Percentiles rank a stretch among this genome's conserved stretches.
Conservation (phyloP, 2,113 vertebrate species). For the Eretmochelys imbricata region DNA sequence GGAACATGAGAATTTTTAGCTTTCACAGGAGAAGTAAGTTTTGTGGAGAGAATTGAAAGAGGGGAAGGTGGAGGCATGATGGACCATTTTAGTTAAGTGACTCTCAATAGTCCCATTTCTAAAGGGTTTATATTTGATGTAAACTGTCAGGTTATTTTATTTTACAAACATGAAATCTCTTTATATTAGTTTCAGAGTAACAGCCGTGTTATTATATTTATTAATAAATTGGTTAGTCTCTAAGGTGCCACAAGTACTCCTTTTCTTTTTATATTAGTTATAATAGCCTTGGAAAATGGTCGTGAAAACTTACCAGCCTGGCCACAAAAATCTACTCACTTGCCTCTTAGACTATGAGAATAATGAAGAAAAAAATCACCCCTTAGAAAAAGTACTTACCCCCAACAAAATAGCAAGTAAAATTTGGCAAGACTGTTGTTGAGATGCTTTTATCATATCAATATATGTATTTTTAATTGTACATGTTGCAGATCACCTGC, state of each 20-base stretch:
- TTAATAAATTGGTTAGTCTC: too few species aligned
- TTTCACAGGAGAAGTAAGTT: constrained; percentile 7
- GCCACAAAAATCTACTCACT: constrained; percentile 36
- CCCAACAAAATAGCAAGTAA: constrained; percentile 37
- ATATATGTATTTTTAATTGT: constrained; percentile 13
- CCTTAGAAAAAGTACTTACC: constrained; percentile 19
- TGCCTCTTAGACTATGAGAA: background rate
- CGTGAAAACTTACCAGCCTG: constrained; percentile 17
- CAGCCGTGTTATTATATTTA: too few species aligned
- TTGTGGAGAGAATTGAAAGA: background rate
- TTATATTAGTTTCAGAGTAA: too few species aligned
- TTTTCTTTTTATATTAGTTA: background rate
- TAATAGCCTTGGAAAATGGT: background rate
- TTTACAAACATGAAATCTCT: background rate
- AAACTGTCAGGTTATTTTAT: background rate
- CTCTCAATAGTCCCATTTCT: background rate
- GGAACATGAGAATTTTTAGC: background rate
- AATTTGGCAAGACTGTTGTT: constrained; percentile 41
- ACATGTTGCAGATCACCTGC: constrained; percentile 15
- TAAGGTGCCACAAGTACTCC: too few species aligned
- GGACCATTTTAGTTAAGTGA: background rate
- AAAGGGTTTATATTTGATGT: background rate
- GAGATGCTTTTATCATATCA: constrained; percentile 46
- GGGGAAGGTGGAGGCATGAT: background rate
- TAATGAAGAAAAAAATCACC: constrained; percentile 15